Percentiles rank a stretch among this genome's conserved stretches.
phyloP scores from a whole-genome alignment of 2,797 vertebrate species.

The Onychomys arenicola region DNA sequence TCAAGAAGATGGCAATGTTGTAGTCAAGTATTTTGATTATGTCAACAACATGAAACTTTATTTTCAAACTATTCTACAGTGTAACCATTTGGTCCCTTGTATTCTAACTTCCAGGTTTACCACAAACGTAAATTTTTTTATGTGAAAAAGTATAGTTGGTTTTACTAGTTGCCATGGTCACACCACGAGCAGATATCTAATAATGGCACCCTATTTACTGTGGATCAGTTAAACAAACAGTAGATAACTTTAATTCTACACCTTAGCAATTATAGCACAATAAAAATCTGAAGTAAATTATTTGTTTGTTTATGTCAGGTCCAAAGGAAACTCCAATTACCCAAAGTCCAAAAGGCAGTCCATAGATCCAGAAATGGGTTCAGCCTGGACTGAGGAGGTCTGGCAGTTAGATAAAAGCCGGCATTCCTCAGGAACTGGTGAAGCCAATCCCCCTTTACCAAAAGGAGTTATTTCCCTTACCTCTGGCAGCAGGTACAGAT shows the following conservation, averaged over 20 bases:
- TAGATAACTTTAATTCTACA: background rate
- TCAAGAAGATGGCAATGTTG: background rate
- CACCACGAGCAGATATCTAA: background rate
- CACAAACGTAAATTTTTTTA: background rate
- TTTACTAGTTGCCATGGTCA: background rate
- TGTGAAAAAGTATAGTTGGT: background rate
- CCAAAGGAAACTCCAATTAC: background rate
- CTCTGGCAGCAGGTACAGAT: background rate
- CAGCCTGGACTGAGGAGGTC: background rate
- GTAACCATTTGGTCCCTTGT: background rate
- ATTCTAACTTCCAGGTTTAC: background rate
- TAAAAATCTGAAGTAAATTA: background rate
- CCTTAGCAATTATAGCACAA: background rate
- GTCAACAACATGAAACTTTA: background rate
- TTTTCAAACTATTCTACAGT: background rate
- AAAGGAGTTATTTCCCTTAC: background rate
- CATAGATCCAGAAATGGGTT: background rate
- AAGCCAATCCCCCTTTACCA: background rate
- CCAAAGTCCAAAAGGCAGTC: background rate
- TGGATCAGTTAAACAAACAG: background rate
- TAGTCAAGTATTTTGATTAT: background rate
- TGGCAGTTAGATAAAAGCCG: background rate
- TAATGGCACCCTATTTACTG: background rate
- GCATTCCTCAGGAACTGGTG: background rate
- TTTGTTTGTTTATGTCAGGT: background rate